These are phyloP conservation scores for Delia radicum DNA, from an alignment of 1,140 invertebrate species.

Conservation along the genomic window DNA sequence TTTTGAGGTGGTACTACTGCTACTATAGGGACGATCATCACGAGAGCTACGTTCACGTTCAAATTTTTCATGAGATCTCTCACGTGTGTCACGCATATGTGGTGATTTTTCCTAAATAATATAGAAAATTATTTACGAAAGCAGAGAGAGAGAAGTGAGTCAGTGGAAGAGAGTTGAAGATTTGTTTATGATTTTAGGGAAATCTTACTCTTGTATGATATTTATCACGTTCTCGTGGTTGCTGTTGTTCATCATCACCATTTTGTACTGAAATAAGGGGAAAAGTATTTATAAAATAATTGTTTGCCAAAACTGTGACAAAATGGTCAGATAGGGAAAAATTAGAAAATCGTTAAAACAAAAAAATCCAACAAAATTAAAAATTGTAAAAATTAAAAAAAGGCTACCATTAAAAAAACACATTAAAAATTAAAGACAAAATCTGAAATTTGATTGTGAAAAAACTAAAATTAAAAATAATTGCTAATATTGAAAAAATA, in stretches of 20 bases:
- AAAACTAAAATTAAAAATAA: too few relatives aligned
- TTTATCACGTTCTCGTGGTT: slow-evolving; percentile 42
- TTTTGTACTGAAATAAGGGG: slow-evolving; percentile 43
- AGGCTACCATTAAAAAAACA: too few relatives aligned
- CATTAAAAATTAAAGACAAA: too few relatives aligned
- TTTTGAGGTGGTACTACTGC: slow-evolving; percentile 33
- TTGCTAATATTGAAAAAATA: too few relatives aligned
- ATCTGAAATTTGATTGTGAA: too few relatives aligned
- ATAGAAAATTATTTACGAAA: slow-evolving; percentile 2
- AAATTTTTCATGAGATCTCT: slow-evolving; percentile 52
- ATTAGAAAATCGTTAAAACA: too few relatives aligned
- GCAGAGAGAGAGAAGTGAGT: not conserved
- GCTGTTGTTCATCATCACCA: slow-evolving; percentile 43
- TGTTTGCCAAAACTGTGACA: too few relatives aligned
- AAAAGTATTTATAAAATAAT: slow-evolving; percentile 3
- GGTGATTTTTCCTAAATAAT: slow-evolving; percentile 46
- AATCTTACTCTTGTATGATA: slow-evolving; percentile 45
- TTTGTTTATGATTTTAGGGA: not conserved
- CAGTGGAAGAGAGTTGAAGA: not conserved
- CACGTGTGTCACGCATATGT: slow-evolving; percentile 35
- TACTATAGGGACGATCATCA: slow-evolving; percentile 47
- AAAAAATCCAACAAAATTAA: too few relatives aligned
- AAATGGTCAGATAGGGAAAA: too few relatives aligned
- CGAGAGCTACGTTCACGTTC: slow-evolving; percentile 32
- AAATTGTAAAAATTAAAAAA: too few relatives aligned